Percentiles rank a stretch among this genome's conserved stretches.
Evolutionary conservation across 1,140 invertebrate genomes (phyloP).

Genomic region (Monochamus saltuarius): DNA sequence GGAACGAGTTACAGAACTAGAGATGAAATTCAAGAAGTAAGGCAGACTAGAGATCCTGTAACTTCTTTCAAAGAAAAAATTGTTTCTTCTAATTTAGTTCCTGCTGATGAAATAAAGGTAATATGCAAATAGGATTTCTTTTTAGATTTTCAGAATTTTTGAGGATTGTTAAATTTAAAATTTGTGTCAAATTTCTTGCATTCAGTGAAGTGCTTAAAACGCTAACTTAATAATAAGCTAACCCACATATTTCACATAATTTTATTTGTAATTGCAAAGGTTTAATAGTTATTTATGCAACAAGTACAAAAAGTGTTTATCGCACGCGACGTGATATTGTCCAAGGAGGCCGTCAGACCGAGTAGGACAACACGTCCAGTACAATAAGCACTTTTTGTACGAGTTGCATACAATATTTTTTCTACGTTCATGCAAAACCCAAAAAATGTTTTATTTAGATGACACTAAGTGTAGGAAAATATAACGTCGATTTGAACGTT

Average conservation of each 20-base stretch:
- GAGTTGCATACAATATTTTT: no score
- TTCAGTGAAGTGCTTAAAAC: background rate
- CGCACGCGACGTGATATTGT: no score
- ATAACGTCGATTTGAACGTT: no score
- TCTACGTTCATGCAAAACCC: no score
- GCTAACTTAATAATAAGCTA: background rate
- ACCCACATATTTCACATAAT: background rate
- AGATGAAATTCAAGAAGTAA: conserved; percentile 86
- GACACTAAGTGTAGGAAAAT: no score
- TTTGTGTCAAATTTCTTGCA: background rate
- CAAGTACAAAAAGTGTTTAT: no score
- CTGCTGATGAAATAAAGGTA: conserved; percentile 63
- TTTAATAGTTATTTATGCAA: no score
- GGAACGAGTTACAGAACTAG: conserved; percentile 76
- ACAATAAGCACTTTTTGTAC: no score
- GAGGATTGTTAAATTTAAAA: background rate
- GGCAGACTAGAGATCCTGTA: conserved; percentile 87
- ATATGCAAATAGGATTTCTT: conserved; percentile 2
- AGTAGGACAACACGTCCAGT: no score
- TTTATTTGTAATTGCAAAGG: background rate
- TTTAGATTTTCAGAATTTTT: background rate
- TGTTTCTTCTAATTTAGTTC: conserved; percentile 54
- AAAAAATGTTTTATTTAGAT: no score
- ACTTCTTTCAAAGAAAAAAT: conserved; percentile 75
- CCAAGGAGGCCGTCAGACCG: no score